Base-by-base conservation (phyloP, 2,797 vertebrate species). In the Phrynocephalus guinanensis region DNA sequence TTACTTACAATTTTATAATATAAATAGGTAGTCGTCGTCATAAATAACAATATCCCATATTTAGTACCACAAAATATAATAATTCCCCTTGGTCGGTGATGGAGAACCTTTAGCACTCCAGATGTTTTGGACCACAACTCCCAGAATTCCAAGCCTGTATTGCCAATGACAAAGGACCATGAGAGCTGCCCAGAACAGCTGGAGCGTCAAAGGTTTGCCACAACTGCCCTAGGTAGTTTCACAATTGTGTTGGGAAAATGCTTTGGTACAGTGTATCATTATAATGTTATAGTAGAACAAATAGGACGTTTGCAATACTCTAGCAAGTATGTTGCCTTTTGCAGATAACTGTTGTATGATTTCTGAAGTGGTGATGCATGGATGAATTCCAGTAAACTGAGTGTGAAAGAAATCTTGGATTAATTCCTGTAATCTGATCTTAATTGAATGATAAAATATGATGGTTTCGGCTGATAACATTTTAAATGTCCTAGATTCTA, bases 11-110 rank as follows among this genome's bases (percentile, higher is more conserved):
- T n/a, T n/a, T 7, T 77, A 76, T 48, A 48, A 48, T 50, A 78
- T 78, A 52, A 78, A 82, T 28, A 24, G 78, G 38, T 44, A 22
- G 6, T 3, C 50, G 0, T 0, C 28, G 63, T 60, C 60, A n/a
- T 48, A n/a, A 15, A 83, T 33, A 44, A 83, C 3, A 1, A 20
- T 20, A 13, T 30, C 15, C 0, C 52, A 15, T 50, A 22, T 56
- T 18, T 15, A 33, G 15, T 8, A 20, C 20, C 60, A 18, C 5
- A 63, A 63, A 63, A 63, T 63, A 15, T 63, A 15, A 63, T 20
- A 18, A 20, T 63, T 60, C 9, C 56, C 15, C 56, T 60, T 10
- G 56, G 56, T 60, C 56, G 0, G 56, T 60, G 56, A 60, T 60
- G 56, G 56, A 5, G 38, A 44, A 44, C 38, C 38, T 44, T 3